Base-by-base conservation (phyloP, 2,113 vertebrate species). In the Cyanoramphus novaezelandiae region DNA sequence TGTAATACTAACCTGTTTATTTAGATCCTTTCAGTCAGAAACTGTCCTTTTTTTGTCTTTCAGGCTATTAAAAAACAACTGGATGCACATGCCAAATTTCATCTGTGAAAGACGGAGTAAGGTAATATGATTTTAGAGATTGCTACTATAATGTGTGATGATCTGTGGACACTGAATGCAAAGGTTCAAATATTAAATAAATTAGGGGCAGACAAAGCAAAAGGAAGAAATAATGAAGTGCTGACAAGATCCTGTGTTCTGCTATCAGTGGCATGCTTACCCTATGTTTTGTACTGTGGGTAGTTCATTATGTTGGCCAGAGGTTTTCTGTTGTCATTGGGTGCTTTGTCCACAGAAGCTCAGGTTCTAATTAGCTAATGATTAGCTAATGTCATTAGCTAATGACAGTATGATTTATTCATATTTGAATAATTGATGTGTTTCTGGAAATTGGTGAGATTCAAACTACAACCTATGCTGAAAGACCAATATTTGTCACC, bases 31-130 rank as follows among this genome's bases (percentile, higher is more conserved):
- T 95, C 68, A 64, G 50, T 82, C 21, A 77, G 59, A 89, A 85
- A 78, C 49, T 43, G 11, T 88, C 23, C 41, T 87, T 96, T 71
- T 86, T 93, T 7, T 96, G 41, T 96, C 55, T 97, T 97, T 96
- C 92, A 96, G 94, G 43, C 53, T 37, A 41, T 86, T 88, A 25
- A 64, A 78, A 75, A 86, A 67, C 43, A 86, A 75, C 57, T 65
- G 85, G 59, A 44, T 90, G n/a, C 50, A 44, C 33, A 33, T 88
- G 64, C 37, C 2, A 8, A 55, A 64, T 89, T 83, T 79, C 7
- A 50, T 39, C 62, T 69, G 27, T 70, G 55, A 67, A 92, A 80
- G 65, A 39, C 43, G 31, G 52, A 94, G 35, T 65, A 93, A 96
- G 92, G 89, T 94, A 95, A 89, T 44, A 37, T 9, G 41, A 35